Evolutionary conservation across 2,888 invertebrate genomes (phyloP), one percentile per base, ranked within the genome.

Genomic region (Sminthurinus aureus): DNA sequence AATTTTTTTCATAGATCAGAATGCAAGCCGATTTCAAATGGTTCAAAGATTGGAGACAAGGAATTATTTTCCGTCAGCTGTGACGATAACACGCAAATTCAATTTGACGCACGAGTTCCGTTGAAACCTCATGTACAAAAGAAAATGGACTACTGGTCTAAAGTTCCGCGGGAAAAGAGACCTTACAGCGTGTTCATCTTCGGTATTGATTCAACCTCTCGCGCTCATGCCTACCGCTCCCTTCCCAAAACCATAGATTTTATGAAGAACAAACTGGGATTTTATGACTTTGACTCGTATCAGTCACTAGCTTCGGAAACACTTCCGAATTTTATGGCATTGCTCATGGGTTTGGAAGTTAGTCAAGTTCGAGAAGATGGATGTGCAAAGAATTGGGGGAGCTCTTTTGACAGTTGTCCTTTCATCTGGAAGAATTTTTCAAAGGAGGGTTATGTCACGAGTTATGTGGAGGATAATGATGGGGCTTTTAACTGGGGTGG

Each of bases 311-410:
- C 77, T 0, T 64, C 77, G 6, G 26, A 67, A 89, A 97, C 96
- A 0, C 95, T 95, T 89, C 96, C 97, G 0, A 98, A 98, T 90
- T 90, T 97, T 79, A 94, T 96, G 92, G 95, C 96, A 0, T 92
- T 95, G 69, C 91, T 95, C 8, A 93, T 94, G 0, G 97, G 97
- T 0, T 13, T 11, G 13, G 91, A 92, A 85, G 22, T n/a, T 0
- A 87, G 82, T 26, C 52, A 52, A 52, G 52, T 52, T 8, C 52
- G 52, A 11, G 52, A 85, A 38, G 77, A 81, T 13, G 15, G 22
- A 8, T 89, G 89, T 80, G 87, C 87, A 82, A 81, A 80, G 15
- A 88, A 86, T 1, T 85, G 83, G 8, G 78, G 81, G 15, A 67
- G 87, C 89, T 92, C 92, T 52, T 89, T 94, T 79, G 95, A 96